Evolutionary conservation across 2,888 invertebrate species (phyloP), one percentile per base, ranked within the genome.

Genomic region (Drosophila robusta): DNA sequence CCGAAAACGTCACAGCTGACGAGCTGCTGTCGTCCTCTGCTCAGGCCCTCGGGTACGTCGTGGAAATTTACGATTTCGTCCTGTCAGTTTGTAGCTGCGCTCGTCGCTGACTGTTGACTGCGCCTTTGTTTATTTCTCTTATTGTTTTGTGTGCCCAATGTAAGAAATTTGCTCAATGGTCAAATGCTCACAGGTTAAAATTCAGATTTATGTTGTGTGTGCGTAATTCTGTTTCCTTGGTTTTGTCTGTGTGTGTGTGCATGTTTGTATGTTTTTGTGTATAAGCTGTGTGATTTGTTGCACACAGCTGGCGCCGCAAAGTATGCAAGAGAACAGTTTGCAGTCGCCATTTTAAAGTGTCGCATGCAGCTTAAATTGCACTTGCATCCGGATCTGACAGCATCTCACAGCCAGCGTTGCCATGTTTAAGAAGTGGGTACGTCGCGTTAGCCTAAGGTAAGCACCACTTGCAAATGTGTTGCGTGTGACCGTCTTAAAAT

Each of bases 361-460:
- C 39, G 26, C 38, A 61, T 70, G 64, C 74, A 61, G 29, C 47
- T 50, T 46, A 24, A 77, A 49, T 24, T 63, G 56, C 50, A 62
- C 38, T 60, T 12, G 42, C 50, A 57, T 12, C 9, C 29, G 34
- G 38, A 50, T 26, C 50, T 36, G 45, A 47, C 55, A 75, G 62
- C 55, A 56, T 58, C 36, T 34, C 4, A 12, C 4, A 11, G 34
- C 58, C 78, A 73, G 78, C 42, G 69, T 74, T 75, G 69, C 75
- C 77, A 91, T 91, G 91, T 88, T 92, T 60, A 91, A 89, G 80
- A 92, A 91, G 87, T 91, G 91, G 91, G 91, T 91, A 77, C 92
- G 92, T 67, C 92, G 92, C 62, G 91, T 91, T 45, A 91, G 91
- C 76, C 86, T 91, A 73, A 91, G 92, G 91, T 91, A 89, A 91